Evolutionary conservation across 1,140 invertebrate species (phyloP).

Genomic region (Dinothrombium tinctorium): DNA sequence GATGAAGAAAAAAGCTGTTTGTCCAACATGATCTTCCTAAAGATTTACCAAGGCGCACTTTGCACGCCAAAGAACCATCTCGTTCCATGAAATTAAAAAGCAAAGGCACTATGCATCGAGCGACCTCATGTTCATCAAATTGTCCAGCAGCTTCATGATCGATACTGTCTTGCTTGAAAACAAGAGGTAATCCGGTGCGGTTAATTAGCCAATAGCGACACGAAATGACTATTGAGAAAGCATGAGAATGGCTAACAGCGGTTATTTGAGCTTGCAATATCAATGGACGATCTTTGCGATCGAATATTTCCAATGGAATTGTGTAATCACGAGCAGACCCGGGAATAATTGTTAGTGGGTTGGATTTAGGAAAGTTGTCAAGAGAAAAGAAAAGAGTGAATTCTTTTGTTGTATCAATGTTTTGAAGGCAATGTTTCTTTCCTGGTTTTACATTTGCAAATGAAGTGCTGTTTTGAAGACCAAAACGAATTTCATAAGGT

Average conservation of each 20-base stretch:
- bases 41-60: constrained; percentile 45
- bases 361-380: constrained; percentile 53
- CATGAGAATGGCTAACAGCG: constrained; percentile 28
- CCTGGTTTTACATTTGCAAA: constrained; percentile 4
- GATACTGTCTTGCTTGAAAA: constrained; percentile 69
- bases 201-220: constrained; percentile 89
- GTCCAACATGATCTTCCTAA: constrained; percentile 40
- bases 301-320: constrained; percentile 34
- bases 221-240: constrained; percentile 21
- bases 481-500: constrained; percentile 28
- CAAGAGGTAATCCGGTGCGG: constrained; percentile 73
- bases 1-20: constrained; percentile 50
- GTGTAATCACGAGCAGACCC: constrained; percentile 24
- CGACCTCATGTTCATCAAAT: constrained; percentile 75
- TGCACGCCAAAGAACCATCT: constrained; percentile 31
- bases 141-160: constrained; percentile 59
- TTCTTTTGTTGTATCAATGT: constrained; percentile 37
- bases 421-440: constrained; percentile 5
- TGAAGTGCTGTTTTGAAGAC: not conserved
- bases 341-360: constrained; percentile 28
- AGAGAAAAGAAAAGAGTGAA: constrained; percentile 45
- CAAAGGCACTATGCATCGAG: constrained; percentile 69
- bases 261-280: constrained; percentile 29
- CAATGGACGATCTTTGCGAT: constrained; percentile 41
- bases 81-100: constrained; percentile 77